Evolutionary conservation across 2,797 vertebrate genomes (phyloP).

Genomic region (Propithecus perrieri): DNA sequence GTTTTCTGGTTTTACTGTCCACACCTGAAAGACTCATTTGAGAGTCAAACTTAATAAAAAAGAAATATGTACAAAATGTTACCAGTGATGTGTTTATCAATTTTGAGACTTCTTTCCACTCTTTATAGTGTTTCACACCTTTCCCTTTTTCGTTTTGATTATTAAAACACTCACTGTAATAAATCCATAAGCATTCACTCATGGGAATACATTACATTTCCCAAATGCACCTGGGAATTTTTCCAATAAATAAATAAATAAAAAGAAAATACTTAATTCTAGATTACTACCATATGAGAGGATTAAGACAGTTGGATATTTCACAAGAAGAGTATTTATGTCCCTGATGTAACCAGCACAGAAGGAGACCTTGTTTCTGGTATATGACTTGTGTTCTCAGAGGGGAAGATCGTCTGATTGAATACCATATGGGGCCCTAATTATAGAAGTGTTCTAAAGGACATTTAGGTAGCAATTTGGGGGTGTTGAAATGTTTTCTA

Average conservation of each 20-base stretch:
- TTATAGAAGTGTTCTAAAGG: constrained; percentile 44
- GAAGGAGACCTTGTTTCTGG: constrained; percentile 1
- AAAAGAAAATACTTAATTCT: background rate
- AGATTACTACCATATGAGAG: background rate
- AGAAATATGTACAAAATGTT: background rate
- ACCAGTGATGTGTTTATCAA: fast-evolving
- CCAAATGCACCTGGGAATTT: background rate
- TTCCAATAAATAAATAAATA: background rate
- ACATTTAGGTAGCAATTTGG: background rate
- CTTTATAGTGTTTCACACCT: background rate
- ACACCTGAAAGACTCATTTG: background rate
- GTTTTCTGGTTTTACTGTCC: background rate
- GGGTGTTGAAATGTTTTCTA: background rate
- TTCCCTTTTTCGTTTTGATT: background rate
- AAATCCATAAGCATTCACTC: background rate
- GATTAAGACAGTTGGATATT: background rate
- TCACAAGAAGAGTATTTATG: background rate
- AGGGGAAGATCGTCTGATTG: background rate
- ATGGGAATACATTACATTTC: background rate
- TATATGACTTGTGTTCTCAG: constrained; percentile 16
- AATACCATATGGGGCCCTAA: constrained; percentile 30
- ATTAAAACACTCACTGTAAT: background rate
- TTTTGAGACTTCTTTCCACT: background rate
- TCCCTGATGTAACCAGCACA: background rate
- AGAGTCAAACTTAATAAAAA: background rate